Percentiles rank a stretch among this genome's conserved stretches.
phyloP scores from a whole-genome alignment of 2,797 vertebrate genomes.

The Alca torda region DNA sequence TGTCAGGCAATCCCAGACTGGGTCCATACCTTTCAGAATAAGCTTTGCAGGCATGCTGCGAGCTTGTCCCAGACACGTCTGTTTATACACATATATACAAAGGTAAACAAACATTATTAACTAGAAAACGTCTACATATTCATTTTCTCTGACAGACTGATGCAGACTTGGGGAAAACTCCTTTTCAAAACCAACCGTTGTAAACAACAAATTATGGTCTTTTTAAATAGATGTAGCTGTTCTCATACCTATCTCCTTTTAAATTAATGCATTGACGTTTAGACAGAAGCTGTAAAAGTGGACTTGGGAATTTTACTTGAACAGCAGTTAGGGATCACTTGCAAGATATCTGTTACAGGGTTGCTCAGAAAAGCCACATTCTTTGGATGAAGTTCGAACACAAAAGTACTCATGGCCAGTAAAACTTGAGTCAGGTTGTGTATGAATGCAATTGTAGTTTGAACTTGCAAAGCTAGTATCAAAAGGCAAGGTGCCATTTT shows the following conservation, averaged over 20 bases:
- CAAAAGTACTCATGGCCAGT: not conserved
- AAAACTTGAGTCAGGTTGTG: not conserved
- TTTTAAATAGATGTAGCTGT: not conserved
- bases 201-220: not conserved
- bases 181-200: not conserved
- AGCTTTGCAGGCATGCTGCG: not conserved
- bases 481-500: not conserved
- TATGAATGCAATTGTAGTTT: not conserved
- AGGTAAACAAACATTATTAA: not conserved
- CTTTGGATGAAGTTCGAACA: not conserved
- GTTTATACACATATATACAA: not conserved
- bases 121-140: not conserved
- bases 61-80: not conserved
- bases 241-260: not conserved
- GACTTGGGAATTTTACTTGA: not conserved
- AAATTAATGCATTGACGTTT: not conserved
- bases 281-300: not conserved
- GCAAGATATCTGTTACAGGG: not conserved
- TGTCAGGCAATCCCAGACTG: not conserved
- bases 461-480: not conserved
- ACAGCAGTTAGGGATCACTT: not conserved
- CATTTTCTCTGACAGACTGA: not conserved
- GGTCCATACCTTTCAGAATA: not conserved
- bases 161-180: not conserved
- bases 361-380: not conserved